A percentile compares a stretch with the other conserved stretches of the same genome.
Evolutionary conservation across 1,140 invertebrate genomes (phyloP).

Genomic region (Chironomus tepperi): DNA sequence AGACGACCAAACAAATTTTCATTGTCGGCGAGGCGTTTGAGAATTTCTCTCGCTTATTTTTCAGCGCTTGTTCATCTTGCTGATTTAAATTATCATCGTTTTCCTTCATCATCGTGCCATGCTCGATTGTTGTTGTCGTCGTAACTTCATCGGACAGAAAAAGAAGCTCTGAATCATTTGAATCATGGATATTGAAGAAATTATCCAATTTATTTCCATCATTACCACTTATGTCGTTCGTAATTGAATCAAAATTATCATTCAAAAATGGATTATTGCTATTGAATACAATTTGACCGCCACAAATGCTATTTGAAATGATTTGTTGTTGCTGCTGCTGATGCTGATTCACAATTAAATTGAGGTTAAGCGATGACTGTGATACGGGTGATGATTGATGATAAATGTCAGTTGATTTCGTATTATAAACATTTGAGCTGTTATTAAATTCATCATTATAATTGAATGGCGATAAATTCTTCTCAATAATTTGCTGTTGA

Average conservation of each 20-base stretch:
- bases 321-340: background rate
- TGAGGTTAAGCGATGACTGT: constrained; percentile 16
- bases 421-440: constrained; percentile 5
- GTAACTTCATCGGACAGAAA: background rate
- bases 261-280: constrained; percentile 21
- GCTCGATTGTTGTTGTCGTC: background rate
- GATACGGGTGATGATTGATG: constrained; percentile 3
- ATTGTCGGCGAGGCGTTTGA: constrained; percentile 35
- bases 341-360: constrained; percentile 1
- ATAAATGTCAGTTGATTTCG: background rate
- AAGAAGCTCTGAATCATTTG: constrained; percentile 4
- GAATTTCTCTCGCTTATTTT: constrained; percentile 44
- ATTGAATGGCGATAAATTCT: constrained; percentile 19
- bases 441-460: constrained; percentile 18
- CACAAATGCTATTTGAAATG: background rate
- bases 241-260: constrained; percentile 14
- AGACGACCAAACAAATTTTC: constrained; percentile 40
- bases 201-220: background rate
- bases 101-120: background rate
- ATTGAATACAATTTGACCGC: background rate
- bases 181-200: constrained; percentile 18
- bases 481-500: background rate
- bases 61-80: constrained; percentile 26
- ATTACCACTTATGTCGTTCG: background rate
- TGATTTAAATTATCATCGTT: background rate